Evolutionary conservation across 1,140 invertebrate genomes (phyloP), one percentile per base, ranked within the genome.

Genomic region (Brachionus asplanchnoidis): DNA sequence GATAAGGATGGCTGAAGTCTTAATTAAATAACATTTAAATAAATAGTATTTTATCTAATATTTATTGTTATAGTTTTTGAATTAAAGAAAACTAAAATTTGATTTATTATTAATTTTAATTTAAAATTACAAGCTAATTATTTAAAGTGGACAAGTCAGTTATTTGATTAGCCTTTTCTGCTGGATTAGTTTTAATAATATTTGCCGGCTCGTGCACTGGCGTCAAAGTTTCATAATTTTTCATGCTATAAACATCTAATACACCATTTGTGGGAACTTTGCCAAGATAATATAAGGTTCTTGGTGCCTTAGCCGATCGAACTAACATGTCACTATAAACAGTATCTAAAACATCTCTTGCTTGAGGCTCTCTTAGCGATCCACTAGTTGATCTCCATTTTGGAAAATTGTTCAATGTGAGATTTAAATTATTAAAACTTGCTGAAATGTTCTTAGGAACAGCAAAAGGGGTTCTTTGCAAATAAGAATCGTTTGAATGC

Each of bases 231-330:
- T 82, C 53, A 82, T 44, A 82, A 46, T 82, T 46, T 68, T 82
- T 82, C 53, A 60, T 60, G 42, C 79, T 82, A 26, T 65, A 82
- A 60, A 82, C 65, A 68, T 82, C 79, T 68, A 82, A 36, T 65
- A 20, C 53, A 26, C 65, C 79, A 65, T 68, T 82, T 5, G 53
- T 82, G 40, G 82, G 82, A 53, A 68, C 68, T 56, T 84, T 84
- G 11, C 82, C 82, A 6, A 84, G 23, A 84, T 84, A 84, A 56
- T 84, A 56, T 44, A 68, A 84, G 14, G 82, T 84, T n/a, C 82
- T 53, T 9, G 82, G 82, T 42, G 53, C 53, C 5, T 56, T 46
- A 23, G 7, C 26, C 2, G 60, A 46, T 17, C 26, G 9, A n/a
- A 68, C 17, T 17, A 68, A 44, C 60, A 68, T 56, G 11, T 44